A percentile compares a stretch with the other conserved stretches of the same genome.
phyloP scores from a whole-genome alignment of 1,140 invertebrate species.

The Drosophila punjabiensis region DNA sequence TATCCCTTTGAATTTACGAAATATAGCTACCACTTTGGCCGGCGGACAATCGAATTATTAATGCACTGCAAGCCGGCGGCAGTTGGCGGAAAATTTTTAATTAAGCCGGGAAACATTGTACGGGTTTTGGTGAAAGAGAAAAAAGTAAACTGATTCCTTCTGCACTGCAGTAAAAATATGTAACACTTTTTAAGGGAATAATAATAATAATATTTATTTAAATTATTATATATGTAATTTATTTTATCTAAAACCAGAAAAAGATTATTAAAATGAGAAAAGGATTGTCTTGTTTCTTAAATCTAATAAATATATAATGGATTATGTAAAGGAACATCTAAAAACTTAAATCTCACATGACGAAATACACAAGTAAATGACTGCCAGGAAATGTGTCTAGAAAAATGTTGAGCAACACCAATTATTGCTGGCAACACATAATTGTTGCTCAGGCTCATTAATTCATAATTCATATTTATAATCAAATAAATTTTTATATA shows the following conservation, averaged over 20 bases:
- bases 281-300: neutral
- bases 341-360: neutral
- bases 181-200: no score
- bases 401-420: neutral
- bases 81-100: slow-evolving; percentile 42
- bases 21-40: slow-evolving; percentile 12
- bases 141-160: slow-evolving; percentile 5
- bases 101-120: slow-evolving; percentile 34
- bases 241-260: neutral
- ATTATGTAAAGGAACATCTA: no score
- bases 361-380: neutral
- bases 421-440: no score
- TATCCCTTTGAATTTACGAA: slow-evolving; percentile 13
- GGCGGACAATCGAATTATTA: slow-evolving; percentile 31
- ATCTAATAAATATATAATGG: no score
- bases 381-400: neutral
- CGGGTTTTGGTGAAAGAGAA: neutral
- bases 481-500: neutral
- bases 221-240: no score
- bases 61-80: slow-evolving; percentile 13
- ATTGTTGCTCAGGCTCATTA: neutral
- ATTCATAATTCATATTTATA: no score
- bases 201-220: no score
- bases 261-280: neutral
- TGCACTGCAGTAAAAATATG: neutral